A percentile compares a stretch with the other conserved stretches of the same genome.
phyloP scores from a whole-genome alignment of 2,797 vertebrate genomes.

The Anomalospiza imberbis region DNA sequence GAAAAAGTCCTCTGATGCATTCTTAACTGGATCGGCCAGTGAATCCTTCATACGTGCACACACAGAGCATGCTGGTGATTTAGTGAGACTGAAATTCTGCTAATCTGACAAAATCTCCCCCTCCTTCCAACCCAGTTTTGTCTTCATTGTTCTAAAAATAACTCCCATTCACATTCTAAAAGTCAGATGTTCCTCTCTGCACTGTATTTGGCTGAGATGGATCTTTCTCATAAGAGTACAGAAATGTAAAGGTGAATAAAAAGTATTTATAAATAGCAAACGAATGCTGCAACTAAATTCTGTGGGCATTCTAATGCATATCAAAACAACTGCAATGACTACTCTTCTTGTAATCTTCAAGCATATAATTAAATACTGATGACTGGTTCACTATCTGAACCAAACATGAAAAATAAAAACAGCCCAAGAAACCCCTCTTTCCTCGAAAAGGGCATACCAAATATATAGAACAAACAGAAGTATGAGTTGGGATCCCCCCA shows the following conservation, averaged over 20 bases:
- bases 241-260: constrained; percentile 16
- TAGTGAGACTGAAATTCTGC: background rate
- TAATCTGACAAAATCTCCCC: background rate
- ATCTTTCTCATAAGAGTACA: background rate
- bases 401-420: rapidly evolving
- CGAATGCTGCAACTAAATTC: background rate
- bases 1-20: background rate
- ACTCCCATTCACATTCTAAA: background rate
- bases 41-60: background rate
- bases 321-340: background rate
- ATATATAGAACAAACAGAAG: background rate
- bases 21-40: background rate
- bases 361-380: constrained; percentile 9
- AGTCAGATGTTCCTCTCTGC: background rate
- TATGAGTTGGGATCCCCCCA: rapidly evolving
- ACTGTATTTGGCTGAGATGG: background rate
- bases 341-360: background rate
- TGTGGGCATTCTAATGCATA: background rate
- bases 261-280: constrained; percentile 14
- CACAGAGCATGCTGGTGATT: background rate
- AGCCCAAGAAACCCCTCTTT: background rate
- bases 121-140: background rate
- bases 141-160: constrained; percentile 32
- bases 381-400: background rate
- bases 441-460: background rate